These are phyloP conservation scores for Acomys russatus DNA, from an alignment of 2,797 vertebrate species.

Conservation along the genomic window DNA sequence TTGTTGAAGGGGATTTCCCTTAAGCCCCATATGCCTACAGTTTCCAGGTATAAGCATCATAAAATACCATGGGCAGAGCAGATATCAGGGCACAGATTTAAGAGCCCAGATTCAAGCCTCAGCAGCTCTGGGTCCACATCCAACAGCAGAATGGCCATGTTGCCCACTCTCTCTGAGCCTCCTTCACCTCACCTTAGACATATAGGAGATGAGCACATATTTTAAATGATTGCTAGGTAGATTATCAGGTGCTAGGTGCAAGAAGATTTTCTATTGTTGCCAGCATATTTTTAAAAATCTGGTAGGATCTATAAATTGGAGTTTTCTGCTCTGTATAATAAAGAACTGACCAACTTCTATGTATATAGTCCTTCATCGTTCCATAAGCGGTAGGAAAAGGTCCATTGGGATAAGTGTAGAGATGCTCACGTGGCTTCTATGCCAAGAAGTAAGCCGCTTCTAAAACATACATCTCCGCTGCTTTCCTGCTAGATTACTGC, in stretches of 20 bases:
- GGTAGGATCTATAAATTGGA: slow-evolving; percentile 51
- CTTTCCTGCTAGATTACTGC: slow-evolving; percentile 41
- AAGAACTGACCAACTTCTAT: slow-evolving; percentile 38
- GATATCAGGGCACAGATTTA: neutral
- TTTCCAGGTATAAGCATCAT: slow-evolving; percentile 41
- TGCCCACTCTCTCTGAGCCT: neutral
- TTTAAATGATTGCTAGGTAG: slow-evolving; percentile 31
- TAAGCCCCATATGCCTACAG: slow-evolving; percentile 37
- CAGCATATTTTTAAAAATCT: slow-evolving; percentile 51
- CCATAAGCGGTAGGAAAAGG: slow-evolving; percentile 56
- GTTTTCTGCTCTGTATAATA: slow-evolving; percentile 51
- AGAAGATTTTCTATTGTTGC: slow-evolving; percentile 28
- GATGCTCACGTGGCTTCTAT: neutral
- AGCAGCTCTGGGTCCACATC: neutral
- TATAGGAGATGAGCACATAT: neutral
- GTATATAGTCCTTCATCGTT: slow-evolving; percentile 51
- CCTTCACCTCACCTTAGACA: slow-evolving; percentile 34
- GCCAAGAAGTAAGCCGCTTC: slow-evolving; percentile 34
- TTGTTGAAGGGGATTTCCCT: slow-evolving; percentile 30
- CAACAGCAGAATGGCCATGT: neutral
- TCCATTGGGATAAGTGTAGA: neutral
- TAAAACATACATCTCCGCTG: slow-evolving; percentile 8
- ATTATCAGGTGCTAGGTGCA: neutral
- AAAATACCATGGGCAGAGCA: slow-evolving; percentile 33
- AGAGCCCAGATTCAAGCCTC: neutral